A percentile compares a stretch with the other conserved stretches of the same genome.
phyloP scores from a whole-genome alignment of 2,113 vertebrate genomes.

The Numenius arquata region DNA sequence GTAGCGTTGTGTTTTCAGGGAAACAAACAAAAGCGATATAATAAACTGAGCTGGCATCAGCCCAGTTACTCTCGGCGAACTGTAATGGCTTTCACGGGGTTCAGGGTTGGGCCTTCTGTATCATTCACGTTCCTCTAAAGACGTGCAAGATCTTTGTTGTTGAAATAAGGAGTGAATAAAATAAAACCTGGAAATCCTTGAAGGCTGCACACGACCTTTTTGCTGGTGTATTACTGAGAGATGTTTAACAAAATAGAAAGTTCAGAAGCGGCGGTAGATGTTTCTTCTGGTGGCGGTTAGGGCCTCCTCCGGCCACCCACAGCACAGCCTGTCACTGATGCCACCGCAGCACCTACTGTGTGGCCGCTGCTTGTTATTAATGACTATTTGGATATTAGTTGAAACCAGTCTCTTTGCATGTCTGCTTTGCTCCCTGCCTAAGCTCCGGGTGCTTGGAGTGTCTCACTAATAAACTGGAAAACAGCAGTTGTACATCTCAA shows the following conservation, averaged over 20 bases:
- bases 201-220: too few relatives aligned
- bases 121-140: neutral
- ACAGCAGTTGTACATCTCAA: neutral
- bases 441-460: rapidly evolving
- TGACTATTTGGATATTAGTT: neutral
- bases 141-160: neutral
- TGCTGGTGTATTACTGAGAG: neutral
- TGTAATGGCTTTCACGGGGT: neutral
- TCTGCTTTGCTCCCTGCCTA: neutral
- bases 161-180: neutral
- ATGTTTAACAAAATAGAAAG: neutral
- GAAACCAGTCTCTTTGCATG: neutral
- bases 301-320: neutral
- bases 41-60: constrained; percentile 24
- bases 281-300: neutral
- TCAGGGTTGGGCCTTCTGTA: neutral
- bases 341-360: neutral
- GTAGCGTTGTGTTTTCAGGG: neutral
- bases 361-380: rapidly evolving
- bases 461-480: rapidly evolving
- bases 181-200: neutral
- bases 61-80: neutral
- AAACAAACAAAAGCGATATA: constrained; percentile 4
- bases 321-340: neutral
- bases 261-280: neutral